phyloP scores from a whole-genome alignment of 2,888 invertebrate genomes.

The Drosophila rellima region DNA sequence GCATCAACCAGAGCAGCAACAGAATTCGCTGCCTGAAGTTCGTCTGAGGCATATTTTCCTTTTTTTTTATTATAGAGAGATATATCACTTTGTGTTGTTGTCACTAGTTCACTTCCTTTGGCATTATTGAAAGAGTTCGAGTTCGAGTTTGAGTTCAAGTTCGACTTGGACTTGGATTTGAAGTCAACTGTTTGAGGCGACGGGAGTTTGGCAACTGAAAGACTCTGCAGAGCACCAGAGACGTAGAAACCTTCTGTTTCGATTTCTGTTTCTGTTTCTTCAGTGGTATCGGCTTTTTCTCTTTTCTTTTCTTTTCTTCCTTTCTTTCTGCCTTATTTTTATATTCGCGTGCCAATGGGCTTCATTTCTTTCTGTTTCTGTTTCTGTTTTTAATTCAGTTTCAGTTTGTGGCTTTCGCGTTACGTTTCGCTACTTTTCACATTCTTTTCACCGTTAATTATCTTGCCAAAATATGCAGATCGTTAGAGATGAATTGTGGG shows the following conservation, averaged over 20 bases:
- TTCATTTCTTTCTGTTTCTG: conserved; percentile 47
- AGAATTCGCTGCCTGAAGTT: conserved; percentile 33
- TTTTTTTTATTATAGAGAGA: conserved; percentile 10
- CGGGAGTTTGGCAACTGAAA: conserved; percentile 67
- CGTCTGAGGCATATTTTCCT: conserved; percentile 31
- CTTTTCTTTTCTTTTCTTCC: conserved; percentile 20
- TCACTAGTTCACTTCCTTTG: conserved; percentile 49
- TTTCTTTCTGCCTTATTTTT: conserved; percentile 19
- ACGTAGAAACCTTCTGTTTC: conserved; percentile 72
- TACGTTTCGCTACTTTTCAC: conserved; percentile 81
- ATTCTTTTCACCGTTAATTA: conserved; percentile 81
- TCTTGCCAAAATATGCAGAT: conserved; percentile 80
- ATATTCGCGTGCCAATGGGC: conserved; percentile 68
- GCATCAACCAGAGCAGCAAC: conserved; percentile 44
- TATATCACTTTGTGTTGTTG: conserved; percentile 36
- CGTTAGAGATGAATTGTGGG: conserved; percentile 70
- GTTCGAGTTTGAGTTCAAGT: conserved; percentile 18
- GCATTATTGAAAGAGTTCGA: conserved; percentile 47
- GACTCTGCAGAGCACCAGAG: conserved; percentile 24
- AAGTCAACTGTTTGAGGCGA: conserved; percentile 62
- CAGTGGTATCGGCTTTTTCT: conserved; percentile 38
- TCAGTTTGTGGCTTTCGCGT: conserved; percentile 66
- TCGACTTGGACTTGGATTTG: conserved; percentile 21
- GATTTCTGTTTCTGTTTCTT: conserved; percentile 25
- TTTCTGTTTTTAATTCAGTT: conserved; percentile 28